Evolutionary conservation across 2,888 invertebrate genomes (phyloP).

Genomic region (Cataglyphis altisquamis): DNA sequence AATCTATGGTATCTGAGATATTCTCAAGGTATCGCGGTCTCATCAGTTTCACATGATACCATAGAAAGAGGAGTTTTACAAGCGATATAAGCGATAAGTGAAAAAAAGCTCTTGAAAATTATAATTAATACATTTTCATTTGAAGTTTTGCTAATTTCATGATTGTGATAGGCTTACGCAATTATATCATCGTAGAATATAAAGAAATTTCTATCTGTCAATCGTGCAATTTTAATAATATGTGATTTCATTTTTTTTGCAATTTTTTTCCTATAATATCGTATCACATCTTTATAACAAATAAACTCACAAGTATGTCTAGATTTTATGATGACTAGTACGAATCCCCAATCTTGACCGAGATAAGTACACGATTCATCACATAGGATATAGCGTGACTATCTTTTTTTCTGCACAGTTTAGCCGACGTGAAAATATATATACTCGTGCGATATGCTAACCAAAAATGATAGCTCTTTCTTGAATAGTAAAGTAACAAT

Average conservation of each 20-base stretch:
- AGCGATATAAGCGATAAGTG: neutral
- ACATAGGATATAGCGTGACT: constrained; percentile 23
- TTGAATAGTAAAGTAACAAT: constrained; percentile 26
- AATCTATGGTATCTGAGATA: constrained; percentile 73
- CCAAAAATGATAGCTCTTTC: constrained; percentile 21
- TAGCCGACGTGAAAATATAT: constrained; percentile 41
- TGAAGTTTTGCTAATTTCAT: neutral
- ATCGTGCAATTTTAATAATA: neutral
- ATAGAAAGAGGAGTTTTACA: neutral
- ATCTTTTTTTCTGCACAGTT: constrained; percentile 35
- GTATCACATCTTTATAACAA: neutral
- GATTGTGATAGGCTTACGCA: neutral
- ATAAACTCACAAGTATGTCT: neutral
- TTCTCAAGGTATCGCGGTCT: constrained; percentile 72
- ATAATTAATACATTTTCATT: neutral
- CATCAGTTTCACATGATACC: constrained; percentile 70
- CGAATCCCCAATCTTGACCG: constrained; percentile 35
- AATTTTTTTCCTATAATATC: neutral
- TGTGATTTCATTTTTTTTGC: constrained; percentile 1
- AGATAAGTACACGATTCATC: constrained; percentile 44
- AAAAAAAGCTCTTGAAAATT: neutral
- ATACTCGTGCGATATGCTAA: constrained; percentile 3
- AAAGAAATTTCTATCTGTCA: neutral
- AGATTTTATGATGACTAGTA: constrained; percentile 27
- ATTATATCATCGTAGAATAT: neutral